These are phyloP conservation scores for Galerucella nymphaeae DNA, from an alignment of 2,888 invertebrate species.

Conservation along the genomic window DNA sequence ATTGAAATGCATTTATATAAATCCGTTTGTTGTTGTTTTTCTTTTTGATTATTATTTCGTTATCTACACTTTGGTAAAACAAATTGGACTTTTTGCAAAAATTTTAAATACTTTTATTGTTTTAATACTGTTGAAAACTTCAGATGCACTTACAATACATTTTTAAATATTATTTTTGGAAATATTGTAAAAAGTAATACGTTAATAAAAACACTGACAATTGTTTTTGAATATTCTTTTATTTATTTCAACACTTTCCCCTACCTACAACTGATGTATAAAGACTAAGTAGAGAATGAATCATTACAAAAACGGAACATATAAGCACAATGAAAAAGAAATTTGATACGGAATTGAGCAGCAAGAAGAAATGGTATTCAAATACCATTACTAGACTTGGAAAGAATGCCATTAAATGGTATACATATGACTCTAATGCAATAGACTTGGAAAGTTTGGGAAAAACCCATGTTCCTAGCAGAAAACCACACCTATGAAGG, in stretches of 20 bases:
- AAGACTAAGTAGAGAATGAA: too few species aligned
- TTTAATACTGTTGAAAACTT: neutral
- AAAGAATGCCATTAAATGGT: too few species aligned
- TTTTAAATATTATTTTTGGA: neutral
- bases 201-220: neutral
- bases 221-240: neutral
- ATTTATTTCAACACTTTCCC: neutral
- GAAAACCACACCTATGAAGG: too few species aligned
- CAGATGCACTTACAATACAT: neutral
- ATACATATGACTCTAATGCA: too few species aligned
- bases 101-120: neutral
- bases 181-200: constrained; percentile 4
- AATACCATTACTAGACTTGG: too few species aligned
- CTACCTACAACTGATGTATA: neutral
- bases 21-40: constrained; percentile 1
- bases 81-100: neutral
- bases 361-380: too few species aligned
- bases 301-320: too few species aligned
- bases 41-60: neutral
- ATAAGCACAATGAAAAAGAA: too few species aligned
- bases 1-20: neutral
- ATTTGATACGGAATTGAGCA: too few species aligned
- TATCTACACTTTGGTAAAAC: neutral
- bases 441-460: too few species aligned
- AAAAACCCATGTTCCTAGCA: too few species aligned